Evolutionary conservation across 2,888 invertebrate genomes (phyloP), one percentile per base, ranked within the genome.

Genomic region (Trimorus sp.): DNA sequence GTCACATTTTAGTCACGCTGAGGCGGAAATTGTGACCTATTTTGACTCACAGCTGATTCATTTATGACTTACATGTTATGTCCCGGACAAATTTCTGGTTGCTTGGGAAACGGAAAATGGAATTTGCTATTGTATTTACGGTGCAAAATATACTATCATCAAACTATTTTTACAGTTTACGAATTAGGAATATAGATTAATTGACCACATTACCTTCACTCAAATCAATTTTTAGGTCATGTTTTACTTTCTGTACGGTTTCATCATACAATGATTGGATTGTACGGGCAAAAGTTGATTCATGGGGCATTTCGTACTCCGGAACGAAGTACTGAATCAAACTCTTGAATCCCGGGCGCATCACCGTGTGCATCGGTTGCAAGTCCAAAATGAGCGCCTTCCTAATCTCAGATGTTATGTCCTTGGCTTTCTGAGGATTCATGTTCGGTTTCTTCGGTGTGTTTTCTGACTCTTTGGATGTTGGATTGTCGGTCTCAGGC

Each of bases 301-400:
- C n/a, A 11, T 62, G 12, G 3, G 62, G 62, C n/a, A 62, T 15
- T 48, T 48, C 26, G 36, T 62, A 48, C 15, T 40, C 11, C 2
- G 62, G 62, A 2, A 6, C 45, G 7, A 62, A 48, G 48, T 12
- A 62, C 1, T 62, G 1, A 6, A 62, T 16, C 5, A 62, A 15
- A 7, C 36, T 15, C 36, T 48, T 45, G 26, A 62, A 62, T 5
- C 62, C 48, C 12, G 15, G 62, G 7, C 9, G 45, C 9, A 12
- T 4, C 5, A 62, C 62, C 36, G 45, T 62, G 40, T 62, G 36
- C 15, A 62, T 26, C 1, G 62, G 62, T 12, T 62, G 48, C 26
- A 62, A 8, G 14, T 62, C 62, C 7, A 36, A 15, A 14, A 62
- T 62, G 11, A 62, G 15, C 4, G 62, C 45, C 36, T 62, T 48